Percentiles rank a stretch among this genome's conserved stretches.
Evolutionary conservation across 2,888 invertebrate genomes (phyloP).

Genomic region (Lasioglossum villosulum): DNA sequence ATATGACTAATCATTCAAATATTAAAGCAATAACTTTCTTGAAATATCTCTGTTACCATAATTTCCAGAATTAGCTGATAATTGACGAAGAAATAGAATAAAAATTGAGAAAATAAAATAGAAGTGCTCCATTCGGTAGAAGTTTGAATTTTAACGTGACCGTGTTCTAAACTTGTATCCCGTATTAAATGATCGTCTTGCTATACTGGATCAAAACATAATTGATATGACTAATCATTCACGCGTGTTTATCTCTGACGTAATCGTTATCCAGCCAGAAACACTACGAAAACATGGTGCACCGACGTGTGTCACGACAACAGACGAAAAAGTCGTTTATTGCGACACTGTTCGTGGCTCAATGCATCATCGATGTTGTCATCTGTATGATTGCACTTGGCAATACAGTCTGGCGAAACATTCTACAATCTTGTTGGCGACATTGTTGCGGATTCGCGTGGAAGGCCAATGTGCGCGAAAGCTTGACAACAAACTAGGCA

Average conservation of each 20-base stretch:
- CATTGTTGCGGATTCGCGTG: neutral
- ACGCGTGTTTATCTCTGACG: slow-evolving; percentile 23
- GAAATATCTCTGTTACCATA: neutral
- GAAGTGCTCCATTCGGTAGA: neutral
- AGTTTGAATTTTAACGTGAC: neutral
- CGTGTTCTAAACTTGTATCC: neutral
- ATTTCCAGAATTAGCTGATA: no score
- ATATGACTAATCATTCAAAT: neutral
- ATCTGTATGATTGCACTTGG: slow-evolving; percentile 47
- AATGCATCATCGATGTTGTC: slow-evolving; percentile 39
- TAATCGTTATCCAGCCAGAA: slow-evolving; percentile 21
- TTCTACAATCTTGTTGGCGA: slow-evolving; percentile 15
- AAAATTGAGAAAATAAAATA: neutral
- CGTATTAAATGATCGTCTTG: neutral
- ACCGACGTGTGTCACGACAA: neutral
- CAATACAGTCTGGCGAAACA: slow-evolving; percentile 8
- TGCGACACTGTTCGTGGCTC: slow-evolving; percentile 25
- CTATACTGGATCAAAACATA: neutral
- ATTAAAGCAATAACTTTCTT: no score
- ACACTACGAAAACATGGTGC: slow-evolving; percentile 22
- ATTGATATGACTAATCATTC: neutral
- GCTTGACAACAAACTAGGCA: neutral
- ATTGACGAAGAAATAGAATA: no score
- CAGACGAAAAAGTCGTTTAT: slow-evolving; percentile 12
- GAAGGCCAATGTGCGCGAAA: neutral